Base-by-base conservation (phyloP, 2,888 invertebrate genomes). In the Drosophila mimetica region DNA sequence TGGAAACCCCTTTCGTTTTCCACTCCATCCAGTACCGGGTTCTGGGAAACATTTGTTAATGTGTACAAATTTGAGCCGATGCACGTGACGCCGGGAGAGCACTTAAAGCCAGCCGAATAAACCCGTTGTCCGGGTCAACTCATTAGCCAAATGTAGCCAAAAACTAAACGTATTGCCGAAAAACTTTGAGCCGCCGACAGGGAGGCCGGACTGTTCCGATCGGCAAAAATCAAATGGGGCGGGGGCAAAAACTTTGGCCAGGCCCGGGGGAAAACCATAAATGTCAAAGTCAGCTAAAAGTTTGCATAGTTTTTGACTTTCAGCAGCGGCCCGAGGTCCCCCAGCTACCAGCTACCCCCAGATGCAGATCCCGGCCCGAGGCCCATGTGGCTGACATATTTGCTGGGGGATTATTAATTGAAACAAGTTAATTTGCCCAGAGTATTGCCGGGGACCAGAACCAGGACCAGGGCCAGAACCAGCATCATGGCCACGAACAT, bases 321-420 rank as follows among this genome's bases (percentile, higher is more conserved):
- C 79, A 72, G 74, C 74, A 76, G 71, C 67, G 65, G 44, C 54
- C 52, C 36, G 18, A 50, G 53, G 48, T 11, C 50, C 55, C 7
- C 18, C 34, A n/a, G n/a, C n/a, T n/a, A n/a, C n/a, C 44, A 13
- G 22, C 37, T 34, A 9, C 18, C 13, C 42, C 41, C 44, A 16
- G 46, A 46, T 46, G 30, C 20, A 37, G 30, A 34, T 37, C 58
- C 39, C 47, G 42, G 59, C 60, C 51, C 16, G 48, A 42, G 55
- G 71, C 74, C 74, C 78, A 78, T 80, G 74, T 76, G 83, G 86
- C 89, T 90, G 89, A 89, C 89, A 89, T 90, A 90, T 90, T 84
- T 89, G 89, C 89, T 86, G 78, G 87, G 83, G 89, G 89, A 90
- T 90, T 90, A 90, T 90, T 90, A 90, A 90, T 90, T 90, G 90